Conservation (phyloP, 2,113 vertebrate species). For the Pterocles gutturalis region DNA sequence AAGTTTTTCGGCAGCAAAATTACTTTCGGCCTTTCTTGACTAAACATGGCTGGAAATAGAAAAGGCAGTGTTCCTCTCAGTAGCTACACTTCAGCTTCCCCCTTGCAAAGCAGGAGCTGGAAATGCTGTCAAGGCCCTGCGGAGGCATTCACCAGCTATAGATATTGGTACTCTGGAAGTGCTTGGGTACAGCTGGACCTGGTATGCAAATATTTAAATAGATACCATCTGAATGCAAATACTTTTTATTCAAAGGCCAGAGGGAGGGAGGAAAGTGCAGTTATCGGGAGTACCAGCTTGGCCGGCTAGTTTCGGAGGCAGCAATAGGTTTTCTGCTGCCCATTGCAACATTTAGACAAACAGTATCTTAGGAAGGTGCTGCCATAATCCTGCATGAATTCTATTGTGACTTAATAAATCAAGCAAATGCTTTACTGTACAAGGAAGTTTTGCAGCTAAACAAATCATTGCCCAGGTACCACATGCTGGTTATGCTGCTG, state of each 20-base stretch:
- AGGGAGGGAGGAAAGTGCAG: neutral
- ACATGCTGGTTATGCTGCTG: neutral
- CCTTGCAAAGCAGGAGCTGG: neutral
- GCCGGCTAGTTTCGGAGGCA: rapidly evolving
- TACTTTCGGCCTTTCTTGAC: neutral
- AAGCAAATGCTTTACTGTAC: neutral
- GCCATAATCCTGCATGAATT: neutral
- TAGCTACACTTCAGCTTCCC: neutral
- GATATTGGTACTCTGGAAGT: neutral
- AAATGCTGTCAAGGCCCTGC: neutral
- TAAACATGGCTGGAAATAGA: neutral
- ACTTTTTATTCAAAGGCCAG: neutral
- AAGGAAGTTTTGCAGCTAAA: slow-evolving; percentile 36
- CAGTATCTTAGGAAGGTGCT: neutral
- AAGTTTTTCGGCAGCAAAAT: neutral
- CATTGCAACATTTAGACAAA: neutral
- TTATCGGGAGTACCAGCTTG: neutral
- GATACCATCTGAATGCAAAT: slow-evolving; percentile 50
- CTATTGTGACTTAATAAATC: neutral
- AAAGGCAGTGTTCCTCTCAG: neutral
- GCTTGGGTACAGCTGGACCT: neutral
- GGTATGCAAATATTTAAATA: slow-evolving; percentile 33
- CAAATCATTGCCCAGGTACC: neutral
- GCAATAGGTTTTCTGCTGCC: neutral
- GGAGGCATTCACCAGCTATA: neutral